Evolutionary conservation across 2,113 vertebrate species (phyloP).

Genomic region (Microcebus jonahi): DNA sequence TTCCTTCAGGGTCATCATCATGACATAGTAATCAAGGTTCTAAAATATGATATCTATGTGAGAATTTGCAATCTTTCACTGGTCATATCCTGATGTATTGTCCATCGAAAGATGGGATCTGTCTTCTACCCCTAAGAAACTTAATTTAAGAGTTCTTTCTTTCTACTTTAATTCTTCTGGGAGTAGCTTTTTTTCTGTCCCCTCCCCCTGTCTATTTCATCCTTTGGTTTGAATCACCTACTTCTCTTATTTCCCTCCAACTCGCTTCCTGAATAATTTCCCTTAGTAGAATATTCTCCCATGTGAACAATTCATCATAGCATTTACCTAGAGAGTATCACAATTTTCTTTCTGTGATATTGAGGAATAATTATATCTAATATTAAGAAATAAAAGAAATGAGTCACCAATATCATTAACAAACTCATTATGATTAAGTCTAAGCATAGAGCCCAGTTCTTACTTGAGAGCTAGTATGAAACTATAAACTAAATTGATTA

Average conservation of each 20-base stretch:
- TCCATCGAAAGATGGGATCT: neutral
- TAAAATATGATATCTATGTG: neutral
- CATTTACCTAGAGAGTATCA: neutral
- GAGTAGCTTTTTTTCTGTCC: neutral
- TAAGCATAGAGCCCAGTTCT: neutral
- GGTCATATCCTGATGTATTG: neutral
- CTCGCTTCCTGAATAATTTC: neutral
- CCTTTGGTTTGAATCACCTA: neutral
- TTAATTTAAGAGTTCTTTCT: neutral
- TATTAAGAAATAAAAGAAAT: constrained; percentile 24
- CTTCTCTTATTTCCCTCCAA: neutral
- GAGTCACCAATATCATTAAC: neutral
- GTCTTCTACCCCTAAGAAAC: neutral
- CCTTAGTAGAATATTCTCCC: neutral
- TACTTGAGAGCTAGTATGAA: neutral
- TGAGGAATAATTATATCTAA: neutral
- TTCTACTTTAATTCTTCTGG: neutral
- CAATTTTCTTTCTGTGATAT: neutral
- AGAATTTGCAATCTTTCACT: neutral
- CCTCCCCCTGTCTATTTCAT: neutral
- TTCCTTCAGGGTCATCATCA: neutral
- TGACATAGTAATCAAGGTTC: neutral
- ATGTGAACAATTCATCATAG: neutral
- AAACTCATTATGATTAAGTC: neutral
- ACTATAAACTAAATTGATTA: neutral